Base-by-base conservation (phyloP, 1,140 invertebrate genomes). In the Drosophila insularis region DNA sequence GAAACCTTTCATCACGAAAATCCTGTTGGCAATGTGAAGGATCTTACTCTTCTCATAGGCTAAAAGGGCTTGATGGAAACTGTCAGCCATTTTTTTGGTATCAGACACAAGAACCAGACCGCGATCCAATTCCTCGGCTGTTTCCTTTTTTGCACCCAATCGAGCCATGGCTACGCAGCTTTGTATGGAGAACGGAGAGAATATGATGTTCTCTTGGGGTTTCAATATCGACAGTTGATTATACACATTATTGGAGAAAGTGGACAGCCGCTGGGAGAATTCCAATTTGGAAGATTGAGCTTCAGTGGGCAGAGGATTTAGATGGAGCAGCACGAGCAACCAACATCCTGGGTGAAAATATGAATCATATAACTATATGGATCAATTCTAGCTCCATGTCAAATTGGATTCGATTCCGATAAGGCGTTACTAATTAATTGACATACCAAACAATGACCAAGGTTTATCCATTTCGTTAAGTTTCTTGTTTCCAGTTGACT, bases 91-190 rank as follows among this genome's bases (percentile, higher is more conserved):
- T 27, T 80, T 17, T 11, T 31, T 21, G 2, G 39, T 58, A 43
- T 82, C 66, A 4, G 78, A 78, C 8, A 92, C 64, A 2, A 94
- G 72, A 60, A 92, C 90, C 2, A 94, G 80, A 39, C 78, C 81
- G 2, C 69, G 72, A 39, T 92, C 91, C 23, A 95, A 78, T 87
- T 95, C 92, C 0, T 91, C 56, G 5, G 92, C 92, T 1, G 95
- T 94, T 11, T 91, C 70, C 5, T 93, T 93, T 10, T 64, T 77
- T 7, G 95, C 92, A 2, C 94, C 95, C 21, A 93, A 64, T 4
- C 92, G 93, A 40, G 94, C 90, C 91, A 95, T 92, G 1, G 93
- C 93, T 27, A 95, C 81, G 17, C 93, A 92, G 19, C 93, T 93
- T 39, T 94, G 82, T 35, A 94, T 91, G 46, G 94, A 76, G 32